Percentiles rank a stretch among this genome's conserved stretches.
These are phyloP conservation scores for Drosophila virilis DNA, from an alignment of 1,140 invertebrate species.

Conservation along the genomic window DNA sequence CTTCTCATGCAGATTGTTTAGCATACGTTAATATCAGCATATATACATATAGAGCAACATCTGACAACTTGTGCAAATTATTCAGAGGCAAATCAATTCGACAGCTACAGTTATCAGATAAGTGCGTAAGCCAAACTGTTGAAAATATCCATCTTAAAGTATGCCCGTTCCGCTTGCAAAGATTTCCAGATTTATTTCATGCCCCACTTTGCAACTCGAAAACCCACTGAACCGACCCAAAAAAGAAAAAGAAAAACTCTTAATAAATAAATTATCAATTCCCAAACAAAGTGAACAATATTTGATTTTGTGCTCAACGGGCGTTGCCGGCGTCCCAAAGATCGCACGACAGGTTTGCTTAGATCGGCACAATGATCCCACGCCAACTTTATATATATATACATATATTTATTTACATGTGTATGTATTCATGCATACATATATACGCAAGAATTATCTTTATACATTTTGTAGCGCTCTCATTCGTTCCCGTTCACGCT, in stretches of 20 bases:
- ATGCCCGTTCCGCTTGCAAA: background rate
- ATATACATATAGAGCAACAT: constrained; percentile 1
- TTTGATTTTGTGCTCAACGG: constrained; percentile 33
- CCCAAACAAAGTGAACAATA: constrained; percentile 57
- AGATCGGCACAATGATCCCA: constrained; percentile 26
- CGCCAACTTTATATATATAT: background rate
- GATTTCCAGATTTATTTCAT: constrained; percentile 61
- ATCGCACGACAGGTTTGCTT: constrained; percentile 31
- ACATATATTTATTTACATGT: background rate
- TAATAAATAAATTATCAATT: constrained; percentile 58
- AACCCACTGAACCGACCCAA: constrained; percentile 11
- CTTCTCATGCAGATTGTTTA: constrained; percentile 42
- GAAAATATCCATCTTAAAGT: constrained; percentile 8
- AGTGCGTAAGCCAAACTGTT: constrained; percentile 68
- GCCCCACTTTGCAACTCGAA: constrained; percentile 25
- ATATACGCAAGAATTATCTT: background rate
- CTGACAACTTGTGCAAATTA: constrained; percentile 25
- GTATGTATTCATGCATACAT: background rate
- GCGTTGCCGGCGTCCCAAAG: constrained; percentile 31
- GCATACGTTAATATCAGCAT: constrained; percentile 30
- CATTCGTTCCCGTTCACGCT: constrained; percentile 9
- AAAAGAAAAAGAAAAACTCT: background rate
- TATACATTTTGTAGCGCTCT: background rate
- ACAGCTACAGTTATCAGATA: constrained; percentile 35
- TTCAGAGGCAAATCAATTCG: constrained; percentile 19